Conservation (phyloP, 35 echinoderm and acorn worm species). For the Apostichopus californicus region DNA sequence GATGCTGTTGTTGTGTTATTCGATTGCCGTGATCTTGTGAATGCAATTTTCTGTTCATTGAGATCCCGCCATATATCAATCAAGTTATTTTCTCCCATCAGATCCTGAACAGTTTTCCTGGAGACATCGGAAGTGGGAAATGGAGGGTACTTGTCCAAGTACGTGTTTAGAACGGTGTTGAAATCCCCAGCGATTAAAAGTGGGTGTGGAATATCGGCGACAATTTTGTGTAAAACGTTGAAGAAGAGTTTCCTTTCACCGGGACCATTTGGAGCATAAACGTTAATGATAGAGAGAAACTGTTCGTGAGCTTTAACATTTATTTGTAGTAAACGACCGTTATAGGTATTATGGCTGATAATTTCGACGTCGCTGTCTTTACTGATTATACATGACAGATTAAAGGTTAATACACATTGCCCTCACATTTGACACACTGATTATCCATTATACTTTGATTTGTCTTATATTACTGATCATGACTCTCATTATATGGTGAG, state of each 20-base stretch:
- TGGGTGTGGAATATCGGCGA: not conserved
- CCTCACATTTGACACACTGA: too few relatives aligned
- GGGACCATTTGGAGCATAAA: not conserved
- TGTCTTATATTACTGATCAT: too few relatives aligned
- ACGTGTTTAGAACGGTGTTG: not conserved
- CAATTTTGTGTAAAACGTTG: too few relatives aligned
- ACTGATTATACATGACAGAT: not conserved
- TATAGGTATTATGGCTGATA: too few relatives aligned
- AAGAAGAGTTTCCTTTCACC: too few relatives aligned
- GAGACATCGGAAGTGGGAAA: not conserved
- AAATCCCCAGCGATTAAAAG: not conserved
- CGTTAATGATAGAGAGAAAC: not conserved
- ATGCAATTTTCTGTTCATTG: not conserved
- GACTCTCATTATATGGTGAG: too few relatives aligned
- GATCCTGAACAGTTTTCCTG: not conserved
- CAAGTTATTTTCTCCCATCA: not conserved
- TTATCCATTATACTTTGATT: too few relatives aligned
- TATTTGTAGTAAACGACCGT: not conserved
- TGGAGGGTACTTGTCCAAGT: not conserved
- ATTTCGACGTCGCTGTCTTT: constrained; percentile 6
- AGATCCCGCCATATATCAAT: not conserved
- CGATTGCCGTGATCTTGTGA: not conserved
- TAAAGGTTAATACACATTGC: too few relatives aligned
- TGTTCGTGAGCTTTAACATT: not conserved
- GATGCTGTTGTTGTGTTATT: not conserved